phyloP scores from a whole-genome alignment of 1,140 invertebrate species.

The Macrotrachela quadricornifera region DNA sequence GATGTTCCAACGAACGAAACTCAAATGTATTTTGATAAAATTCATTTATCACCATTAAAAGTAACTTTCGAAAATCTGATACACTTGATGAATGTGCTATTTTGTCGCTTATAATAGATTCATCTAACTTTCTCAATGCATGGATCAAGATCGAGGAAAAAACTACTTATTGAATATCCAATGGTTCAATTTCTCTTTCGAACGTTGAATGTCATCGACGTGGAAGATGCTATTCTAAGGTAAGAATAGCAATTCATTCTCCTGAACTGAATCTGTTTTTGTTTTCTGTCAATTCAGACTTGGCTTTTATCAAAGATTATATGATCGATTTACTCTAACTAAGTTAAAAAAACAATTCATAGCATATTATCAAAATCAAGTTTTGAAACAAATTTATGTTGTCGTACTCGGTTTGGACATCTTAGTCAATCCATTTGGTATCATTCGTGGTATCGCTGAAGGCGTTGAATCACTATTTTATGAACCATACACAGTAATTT shows the following conservation, averaged over 20 bases:
- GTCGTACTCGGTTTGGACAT: conserved; percentile 32
- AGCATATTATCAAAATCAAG: conserved; percentile 16
- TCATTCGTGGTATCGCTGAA: conserved; percentile 29
- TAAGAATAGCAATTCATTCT: background rate
- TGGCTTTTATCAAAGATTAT: background rate
- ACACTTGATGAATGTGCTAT: no score
- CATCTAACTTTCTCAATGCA: conserved; percentile 52
- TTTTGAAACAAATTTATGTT: conserved; percentile 30
- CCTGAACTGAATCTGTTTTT: background rate
- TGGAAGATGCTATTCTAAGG: background rate
- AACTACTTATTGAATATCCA: background rate
- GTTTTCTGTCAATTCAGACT: background rate
- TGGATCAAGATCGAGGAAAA: conserved; percentile 28
- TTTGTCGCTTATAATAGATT: conserved; percentile 46
- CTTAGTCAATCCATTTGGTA: conserved; percentile 33
- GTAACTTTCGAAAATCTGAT: no score
- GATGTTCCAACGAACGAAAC: no score
- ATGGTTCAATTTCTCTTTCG: background rate
- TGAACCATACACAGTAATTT: background rate
- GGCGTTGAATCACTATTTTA: conserved; percentile 1
- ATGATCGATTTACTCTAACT: no score
- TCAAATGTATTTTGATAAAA: no score
- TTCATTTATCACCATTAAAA: no score
- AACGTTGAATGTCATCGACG: background rate
- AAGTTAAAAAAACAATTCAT: background rate